Base-by-base conservation (phyloP, 2,797 vertebrate genomes). In the Gastrophryne carolinensis region DNA sequence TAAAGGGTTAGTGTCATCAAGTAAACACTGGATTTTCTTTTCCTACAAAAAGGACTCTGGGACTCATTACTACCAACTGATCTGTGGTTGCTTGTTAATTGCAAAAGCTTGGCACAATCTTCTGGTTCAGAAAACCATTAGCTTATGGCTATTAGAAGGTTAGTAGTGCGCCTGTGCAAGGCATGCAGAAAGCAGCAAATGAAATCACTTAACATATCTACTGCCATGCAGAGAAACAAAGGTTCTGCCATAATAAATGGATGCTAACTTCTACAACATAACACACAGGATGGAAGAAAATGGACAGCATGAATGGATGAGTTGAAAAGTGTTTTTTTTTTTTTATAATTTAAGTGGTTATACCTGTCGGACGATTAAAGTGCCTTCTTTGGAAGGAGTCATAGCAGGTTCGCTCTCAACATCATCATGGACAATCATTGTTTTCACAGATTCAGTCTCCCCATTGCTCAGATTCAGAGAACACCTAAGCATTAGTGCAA, bases 311-410 rank as follows among this genome's bases (percentile, higher is more conserved):
- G 87, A 84, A 86, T 90, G 87, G 82, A 87, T 87, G 86, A 90
- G 89, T 83, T 84, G 85, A 84, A 90, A 12, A 89, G 86, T 84
- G 84, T 84, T 63, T 53, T 27, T 66, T 30, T 84, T 84, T 83
- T 65, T 41, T 27, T 66, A 41, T 44, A 60, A 61, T 70, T 68
- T 79, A 60, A 82, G 80, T n/a, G 82, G 73, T 61, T 75, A 84
- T 92, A 97, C 96, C 95, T 96, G 95, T 89, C 95, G 90, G 87
- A 98, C 92, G 52, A 98, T 94, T 82, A 98, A 91, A 23, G 97
- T 99, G 89, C 96, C 95, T 87, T 98, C 97, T 89, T 97, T 99
- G 82, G 95, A 97, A 4, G 95, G 96, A 23, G 93, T 97, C 81
- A 94, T 91, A 27, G 93, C 93, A 1, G 92, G 91, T n/a, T 98